Base-by-base conservation (phyloP, 2,113 vertebrate genomes). In the Podilymbus podiceps region DNA sequence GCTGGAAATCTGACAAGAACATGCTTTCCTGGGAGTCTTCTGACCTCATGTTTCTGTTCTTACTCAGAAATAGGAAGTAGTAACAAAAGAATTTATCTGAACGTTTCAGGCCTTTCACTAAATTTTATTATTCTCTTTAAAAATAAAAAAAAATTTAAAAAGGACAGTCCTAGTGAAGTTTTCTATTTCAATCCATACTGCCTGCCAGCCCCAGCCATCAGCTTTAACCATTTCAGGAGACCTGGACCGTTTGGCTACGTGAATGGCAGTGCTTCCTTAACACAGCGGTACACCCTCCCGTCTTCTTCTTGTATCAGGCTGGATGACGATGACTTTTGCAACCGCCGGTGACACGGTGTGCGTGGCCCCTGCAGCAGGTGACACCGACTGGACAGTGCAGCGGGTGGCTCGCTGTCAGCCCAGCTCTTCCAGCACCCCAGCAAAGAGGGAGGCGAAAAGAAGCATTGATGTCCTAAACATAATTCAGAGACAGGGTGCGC, bases 1-100 rank as follows among this genome's bases (percentile, higher is more conserved):
- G 11, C 55, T 92, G 95, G 85, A 93, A 71, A 72, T 40, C 64
- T 73, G 88, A 82, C 69, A 89, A 79, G 86, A 93, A 96, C 74
- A 35, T 33, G 40, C 38, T 85, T 93, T 94, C 68, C 86, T 93
- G 62, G 55, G 83, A 92, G 74, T 18, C 74, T 81, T 84, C 83
- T 55, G 72, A 81, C 53, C 76, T 78, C 2, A 7, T 78, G 28
- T 72, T 92, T 90, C 69, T 90, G 64, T 90, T 55, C 73, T 75
- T 38, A 52, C 47, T 64, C 78, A 95, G 83, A 78, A 89, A 91
- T 5, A 77, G 63, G 75, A 96, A 90, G 56, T 9, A 66, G 42
- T 84, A 85, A 80, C 24, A 87, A 71, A 96, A 88, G 56, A 59
- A 68, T 75, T 46, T 75, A 68, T 87, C 62, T 49, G 85, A 89